phyloP scores from a whole-genome alignment of 1,140 invertebrate genomes.

The Aphidius ervi region DNA sequence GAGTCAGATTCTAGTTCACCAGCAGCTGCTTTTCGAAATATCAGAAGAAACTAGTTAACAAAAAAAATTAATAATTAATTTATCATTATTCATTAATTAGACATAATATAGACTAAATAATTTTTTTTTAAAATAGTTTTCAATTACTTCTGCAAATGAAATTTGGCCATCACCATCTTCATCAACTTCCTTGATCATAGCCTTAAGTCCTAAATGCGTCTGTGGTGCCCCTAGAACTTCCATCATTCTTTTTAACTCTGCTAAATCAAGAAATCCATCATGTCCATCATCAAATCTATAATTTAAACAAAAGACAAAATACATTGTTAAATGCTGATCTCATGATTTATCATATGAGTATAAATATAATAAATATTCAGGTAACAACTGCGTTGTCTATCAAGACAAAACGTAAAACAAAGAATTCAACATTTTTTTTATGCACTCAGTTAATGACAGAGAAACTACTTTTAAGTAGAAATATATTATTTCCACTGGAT shows the following conservation, averaged over 20 bases:
- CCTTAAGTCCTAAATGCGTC: constrained; percentile 88
- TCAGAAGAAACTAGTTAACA: constrained; percentile 66
- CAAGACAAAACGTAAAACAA: too few species aligned
- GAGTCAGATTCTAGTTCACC: constrained; percentile 78
- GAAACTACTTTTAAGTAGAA: too few species aligned
- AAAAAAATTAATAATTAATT: constrained; percentile 16
- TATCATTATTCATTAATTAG: background rate
- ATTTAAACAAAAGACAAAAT: constrained; percentile 31
- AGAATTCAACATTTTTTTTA: too few species aligned
- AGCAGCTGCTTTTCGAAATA: constrained; percentile 81
- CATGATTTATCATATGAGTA: too few species aligned
- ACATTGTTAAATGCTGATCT: background rate
- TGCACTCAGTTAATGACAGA: too few species aligned
- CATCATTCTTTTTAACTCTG: constrained; percentile 93
- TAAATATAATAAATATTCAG: too few species aligned
- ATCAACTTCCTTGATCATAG: constrained; percentile 92
- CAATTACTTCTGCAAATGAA: constrained; percentile 78
- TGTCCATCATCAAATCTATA: constrained; percentile 83
- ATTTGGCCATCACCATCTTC: constrained; percentile 86
- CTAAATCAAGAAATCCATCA: constrained; percentile 83
- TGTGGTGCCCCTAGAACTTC: constrained; percentile 91
- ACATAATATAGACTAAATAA: background rate
- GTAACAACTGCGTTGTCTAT: too few species aligned
- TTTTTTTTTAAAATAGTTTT: background rate
- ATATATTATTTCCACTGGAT: too few species aligned